phyloP scores from a whole-genome alignment of 2,888 invertebrate species.

The Idaea biselata region DNA sequence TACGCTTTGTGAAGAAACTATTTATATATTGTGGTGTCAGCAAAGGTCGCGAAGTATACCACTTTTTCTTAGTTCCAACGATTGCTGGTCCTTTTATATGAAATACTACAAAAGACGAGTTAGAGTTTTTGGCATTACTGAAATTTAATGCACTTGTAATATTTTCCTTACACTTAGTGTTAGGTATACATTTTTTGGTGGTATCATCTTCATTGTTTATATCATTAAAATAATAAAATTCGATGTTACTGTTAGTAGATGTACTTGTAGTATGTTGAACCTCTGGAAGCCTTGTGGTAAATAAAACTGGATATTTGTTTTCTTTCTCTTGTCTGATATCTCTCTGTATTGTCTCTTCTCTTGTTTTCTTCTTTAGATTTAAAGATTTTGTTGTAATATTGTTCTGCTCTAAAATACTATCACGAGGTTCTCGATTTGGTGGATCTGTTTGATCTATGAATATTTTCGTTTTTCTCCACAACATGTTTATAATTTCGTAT shows the following conservation, averaged over 20 bases:
- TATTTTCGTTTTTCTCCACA: constrained; percentile 58
- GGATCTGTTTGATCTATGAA: constrained; percentile 31
- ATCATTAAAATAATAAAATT: constrained; percentile 67
- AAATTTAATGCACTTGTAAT: constrained; percentile 14
- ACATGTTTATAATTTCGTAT: constrained; percentile 59
- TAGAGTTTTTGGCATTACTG: constrained; percentile 17
- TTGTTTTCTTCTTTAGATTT: constrained; percentile 4
- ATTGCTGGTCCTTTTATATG: constrained; percentile 19
- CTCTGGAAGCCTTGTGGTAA: constrained; percentile 14
- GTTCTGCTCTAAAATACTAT: constrained; percentile 21
- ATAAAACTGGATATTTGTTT: constrained; percentile 16
- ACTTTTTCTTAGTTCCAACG: not conserved
- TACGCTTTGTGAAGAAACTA: not conserved
- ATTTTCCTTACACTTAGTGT: constrained; percentile 21
- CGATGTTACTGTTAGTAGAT: constrained; percentile 59
- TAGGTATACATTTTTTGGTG: constrained; percentile 25
- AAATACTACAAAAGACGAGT: constrained; percentile 24
- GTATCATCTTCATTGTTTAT: constrained; percentile 28
- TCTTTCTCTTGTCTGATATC: not conserved
- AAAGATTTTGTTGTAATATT: constrained; percentile 19
- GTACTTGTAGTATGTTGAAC: constrained; percentile 14
- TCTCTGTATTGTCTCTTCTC: no score
- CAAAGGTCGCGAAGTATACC: not conserved
- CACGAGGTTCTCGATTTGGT: not conserved
- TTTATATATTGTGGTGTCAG: not conserved